Evolutionary conservation across 2,113 vertebrate genomes (phyloP).

Genomic region (Sigmodon hispidus): DNA sequence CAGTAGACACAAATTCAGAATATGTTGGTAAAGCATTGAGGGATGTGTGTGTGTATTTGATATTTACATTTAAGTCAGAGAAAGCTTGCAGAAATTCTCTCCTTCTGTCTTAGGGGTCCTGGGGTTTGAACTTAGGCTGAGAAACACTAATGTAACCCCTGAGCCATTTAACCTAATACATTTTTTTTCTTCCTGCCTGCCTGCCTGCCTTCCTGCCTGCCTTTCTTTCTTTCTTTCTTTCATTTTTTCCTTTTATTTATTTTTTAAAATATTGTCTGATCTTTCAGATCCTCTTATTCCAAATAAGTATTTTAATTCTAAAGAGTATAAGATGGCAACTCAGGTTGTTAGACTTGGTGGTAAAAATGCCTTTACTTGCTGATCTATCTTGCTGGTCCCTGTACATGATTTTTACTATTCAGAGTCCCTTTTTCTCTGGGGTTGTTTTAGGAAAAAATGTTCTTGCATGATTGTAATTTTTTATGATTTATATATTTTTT

Average conservation of each 20-base stretch:
- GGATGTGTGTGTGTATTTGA: background rate
- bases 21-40: background rate
- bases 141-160: background rate
- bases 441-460: background rate
- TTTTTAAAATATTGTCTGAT: background rate
- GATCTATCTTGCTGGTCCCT: background rate
- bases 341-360: background rate
- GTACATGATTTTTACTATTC: background rate
- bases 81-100: background rate
- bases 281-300: background rate
- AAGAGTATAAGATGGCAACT: background rate
- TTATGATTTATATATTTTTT: background rate
- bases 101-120: background rate
- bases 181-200: background rate
- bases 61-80: background rate
- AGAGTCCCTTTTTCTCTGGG: background rate
- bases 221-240: too few species aligned
- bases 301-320: background rate
- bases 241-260: too few species aligned
- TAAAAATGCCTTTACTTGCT: background rate
- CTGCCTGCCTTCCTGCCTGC: too few species aligned
- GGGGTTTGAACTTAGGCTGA: background rate
- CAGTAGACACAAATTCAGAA: conserved; percentile 20
- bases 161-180: background rate
- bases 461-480: background rate